phyloP scores from a whole-genome alignment of 2,888 invertebrate genomes.

The Lasioglossum oenotherae region DNA sequence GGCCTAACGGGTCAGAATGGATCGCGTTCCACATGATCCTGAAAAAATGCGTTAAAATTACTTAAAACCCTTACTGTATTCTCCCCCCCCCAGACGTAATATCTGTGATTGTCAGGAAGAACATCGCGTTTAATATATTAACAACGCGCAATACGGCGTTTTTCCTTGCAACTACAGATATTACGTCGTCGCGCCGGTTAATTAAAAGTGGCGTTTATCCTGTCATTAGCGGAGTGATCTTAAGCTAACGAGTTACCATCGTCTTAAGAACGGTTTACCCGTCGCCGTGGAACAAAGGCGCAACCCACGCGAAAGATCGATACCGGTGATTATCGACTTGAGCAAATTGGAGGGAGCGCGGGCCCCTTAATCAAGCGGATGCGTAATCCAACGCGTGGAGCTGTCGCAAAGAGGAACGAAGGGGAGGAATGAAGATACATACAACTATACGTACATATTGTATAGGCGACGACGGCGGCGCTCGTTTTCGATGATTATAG shows the following conservation, averaged over 20 bases:
- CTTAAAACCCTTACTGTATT: no score
- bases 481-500: constrained; percentile 36
- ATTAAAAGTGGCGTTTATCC: constrained; percentile 49
- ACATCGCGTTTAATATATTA: no score
- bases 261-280: constrained; percentile 39
- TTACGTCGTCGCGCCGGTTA: neutral
- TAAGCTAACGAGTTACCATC: constrained; percentile 44
- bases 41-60: no score
- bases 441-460: neutral
- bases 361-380: constrained; percentile 57
- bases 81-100: no score
- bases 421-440: constrained; percentile 28
- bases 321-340: constrained; percentile 60
- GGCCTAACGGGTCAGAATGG: no score
- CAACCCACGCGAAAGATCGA: constrained; percentile 53
- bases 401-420: constrained; percentile 19
- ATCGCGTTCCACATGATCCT: no score
- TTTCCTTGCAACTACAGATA: no score
- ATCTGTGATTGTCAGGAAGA: no score
- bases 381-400: constrained; percentile 41
- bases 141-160: no score
- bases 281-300: constrained; percentile 44
- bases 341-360: constrained; percentile 52
- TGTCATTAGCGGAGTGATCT: constrained; percentile 27
- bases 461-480: neutral